Evolutionary conservation across 2,888 invertebrate genomes (phyloP), one percentile per base, ranked within the genome.

Genomic region (Acleris laterana): DNA sequence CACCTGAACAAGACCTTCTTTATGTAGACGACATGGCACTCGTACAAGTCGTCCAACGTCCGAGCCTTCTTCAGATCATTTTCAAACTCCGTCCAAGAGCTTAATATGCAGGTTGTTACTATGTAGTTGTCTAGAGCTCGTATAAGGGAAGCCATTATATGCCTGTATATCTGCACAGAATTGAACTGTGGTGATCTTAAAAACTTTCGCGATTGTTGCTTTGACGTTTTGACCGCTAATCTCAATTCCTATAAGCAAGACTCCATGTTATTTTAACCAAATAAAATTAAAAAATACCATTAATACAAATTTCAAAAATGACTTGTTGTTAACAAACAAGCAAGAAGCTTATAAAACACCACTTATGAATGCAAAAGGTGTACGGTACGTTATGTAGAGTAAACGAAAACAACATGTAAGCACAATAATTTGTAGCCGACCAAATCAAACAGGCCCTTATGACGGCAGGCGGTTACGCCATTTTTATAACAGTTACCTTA

Each of bases 81-180:
- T 74, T 96, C 95, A 71, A 97, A 95, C 68, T 95, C 94, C 2
- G 94, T 94, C 97, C 97, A 97, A 2, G 96, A 96, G 0, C 95
- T 93, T 60, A 96, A 95, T 32, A 97, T 90, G 32, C 96, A 96
- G 59, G 95, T 96, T 0, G 96, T 95, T 1, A 96, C 95, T 61
- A 97, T 94, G 80, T 97, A 97, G 85, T 95, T 96, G 80, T 96
- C 96, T 28, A 97, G 81, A 0, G 96, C 95, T 66, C 95, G 94
- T 52, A 97, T 94, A 79, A 97, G 95, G 64, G 96, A 96, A 32
- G 95, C 95, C 95, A 97, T 95, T 20, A 95, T 93, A 77, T 96
- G 96, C 0, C 97, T 93, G 75, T 95, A 95, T 66, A 95, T 90
- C 78, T 97, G 96, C 11, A 96, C 84, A 60, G 94, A 93, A 59